phyloP scores from a whole-genome alignment of 2,888 invertebrate genomes.

The Xestia ashworthii region DNA sequence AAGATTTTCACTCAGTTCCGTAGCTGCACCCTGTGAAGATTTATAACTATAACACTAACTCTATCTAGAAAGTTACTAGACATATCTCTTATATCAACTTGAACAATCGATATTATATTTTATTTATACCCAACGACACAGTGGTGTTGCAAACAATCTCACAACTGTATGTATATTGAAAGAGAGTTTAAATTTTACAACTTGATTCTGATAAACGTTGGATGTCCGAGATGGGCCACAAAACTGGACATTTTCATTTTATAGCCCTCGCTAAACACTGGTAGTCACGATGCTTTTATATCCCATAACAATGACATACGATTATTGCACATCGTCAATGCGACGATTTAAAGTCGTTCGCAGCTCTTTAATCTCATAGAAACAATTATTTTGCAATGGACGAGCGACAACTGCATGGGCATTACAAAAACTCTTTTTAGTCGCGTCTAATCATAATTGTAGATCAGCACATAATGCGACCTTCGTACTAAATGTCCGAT shows the following conservation, averaged over 20 bases:
- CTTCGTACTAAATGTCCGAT: neutral
- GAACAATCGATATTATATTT: conserved; percentile 40
- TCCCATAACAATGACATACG: conserved; percentile 82
- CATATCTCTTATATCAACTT: conserved; percentile 33
- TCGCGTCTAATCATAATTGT: conserved; percentile 1
- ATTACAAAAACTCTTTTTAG: conserved; percentile 17
- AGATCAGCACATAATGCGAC: neutral
- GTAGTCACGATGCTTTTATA: conserved; percentile 79
- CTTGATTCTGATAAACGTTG: conserved; percentile 51
- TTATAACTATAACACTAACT: conserved; percentile 16
- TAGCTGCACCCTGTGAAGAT: conserved; percentile 14
- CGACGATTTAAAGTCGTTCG: conserved; percentile 71
- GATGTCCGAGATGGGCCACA: conserved; percentile 59
- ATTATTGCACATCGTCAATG: conserved; percentile 76
- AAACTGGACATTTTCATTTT: conserved; percentile 73
- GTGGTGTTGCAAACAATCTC: neutral
- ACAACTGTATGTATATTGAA: conserved; percentile 8
- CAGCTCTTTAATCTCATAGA: conserved; percentile 65
- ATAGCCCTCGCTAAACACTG: conserved; percentile 75
- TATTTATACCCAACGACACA: conserved; percentile 12
- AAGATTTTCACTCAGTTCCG: neutral
- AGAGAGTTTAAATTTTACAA: conserved; percentile 45
- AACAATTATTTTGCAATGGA: conserved; percentile 63
- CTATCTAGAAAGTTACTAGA: conserved; percentile 31
- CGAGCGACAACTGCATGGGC: neutral